Percentiles rank a stretch among this genome's conserved stretches.
Conservation (phyloP, 2,888 invertebrate genomes). For the Cordylochernes scorpioides region DNA sequence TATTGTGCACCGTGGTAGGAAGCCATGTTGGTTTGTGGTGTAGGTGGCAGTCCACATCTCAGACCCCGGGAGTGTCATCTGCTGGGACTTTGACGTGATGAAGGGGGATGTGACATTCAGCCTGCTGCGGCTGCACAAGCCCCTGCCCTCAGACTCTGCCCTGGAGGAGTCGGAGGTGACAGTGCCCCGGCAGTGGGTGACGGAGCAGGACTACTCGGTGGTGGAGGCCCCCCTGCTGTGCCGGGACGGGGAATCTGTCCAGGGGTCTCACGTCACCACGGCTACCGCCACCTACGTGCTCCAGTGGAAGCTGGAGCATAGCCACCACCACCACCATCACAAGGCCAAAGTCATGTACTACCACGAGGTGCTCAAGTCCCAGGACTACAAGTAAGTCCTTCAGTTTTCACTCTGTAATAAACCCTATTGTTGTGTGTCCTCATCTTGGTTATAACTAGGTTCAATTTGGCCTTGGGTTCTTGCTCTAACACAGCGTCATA, state of each 20-base stretch:
- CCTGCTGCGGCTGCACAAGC: conserved; percentile 29
- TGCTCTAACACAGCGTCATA: no score
- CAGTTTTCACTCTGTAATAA: neutral
- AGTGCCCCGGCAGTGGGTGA: conserved; percentile 38
- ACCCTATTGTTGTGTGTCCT: neutral
- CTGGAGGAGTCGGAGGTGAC: conserved; percentile 27
- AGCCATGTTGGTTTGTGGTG: conserved; percentile 2
- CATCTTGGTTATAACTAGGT: no score
- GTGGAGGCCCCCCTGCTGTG: conserved; percentile 57
- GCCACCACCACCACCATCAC: conserved; percentile 22
- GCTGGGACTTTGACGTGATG: conserved; percentile 88
- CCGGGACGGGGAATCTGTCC: conserved; percentile 76
- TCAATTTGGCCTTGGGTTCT: no score
- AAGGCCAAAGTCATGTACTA: conserved; percentile 76
- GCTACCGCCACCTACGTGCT: conserved; percentile 47
- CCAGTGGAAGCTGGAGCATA: conserved; percentile 45
- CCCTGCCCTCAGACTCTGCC: conserved; percentile 8
- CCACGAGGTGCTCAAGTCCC: conserved; percentile 60
- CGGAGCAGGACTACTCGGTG: conserved; percentile 45
- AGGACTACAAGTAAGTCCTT: conserved; percentile 46
- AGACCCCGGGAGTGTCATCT: conserved; percentile 63
- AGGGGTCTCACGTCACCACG: conserved; percentile 34
- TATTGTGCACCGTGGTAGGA: no score
- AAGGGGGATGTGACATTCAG: conserved; percentile 64
- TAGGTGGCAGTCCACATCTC: conserved; percentile 39